phyloP scores from a whole-genome alignment of 2,888 invertebrate species.

The Drosophila quinaria region DNA sequence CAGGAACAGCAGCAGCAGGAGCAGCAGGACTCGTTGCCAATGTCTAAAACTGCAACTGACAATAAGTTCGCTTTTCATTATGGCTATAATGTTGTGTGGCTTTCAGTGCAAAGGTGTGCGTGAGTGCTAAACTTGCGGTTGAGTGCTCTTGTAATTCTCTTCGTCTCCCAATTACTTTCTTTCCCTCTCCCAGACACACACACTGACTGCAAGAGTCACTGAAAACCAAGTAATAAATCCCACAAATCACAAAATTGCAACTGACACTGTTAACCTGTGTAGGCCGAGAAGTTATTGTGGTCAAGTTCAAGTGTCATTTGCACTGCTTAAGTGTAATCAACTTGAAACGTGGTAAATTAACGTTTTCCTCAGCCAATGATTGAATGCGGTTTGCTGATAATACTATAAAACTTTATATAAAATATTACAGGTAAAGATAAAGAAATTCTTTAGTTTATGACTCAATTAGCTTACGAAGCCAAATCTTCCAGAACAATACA shows the following conservation, averaged over 20 bases:
- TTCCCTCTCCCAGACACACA: not conserved
- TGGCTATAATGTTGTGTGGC: slow-evolving; percentile 63
- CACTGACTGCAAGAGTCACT: not conserved
- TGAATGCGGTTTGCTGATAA: not conserved
- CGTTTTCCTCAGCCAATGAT: not conserved
- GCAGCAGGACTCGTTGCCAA: slow-evolving; percentile 14
- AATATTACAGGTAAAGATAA: no score
- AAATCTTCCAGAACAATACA: no score
- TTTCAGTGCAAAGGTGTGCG: slow-evolving; percentile 25
- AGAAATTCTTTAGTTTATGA: no score
- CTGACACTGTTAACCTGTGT: slow-evolving; percentile 10
- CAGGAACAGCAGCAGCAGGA: not conserved
- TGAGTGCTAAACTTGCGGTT: not conserved
- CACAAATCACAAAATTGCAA: slow-evolving; percentile 34
- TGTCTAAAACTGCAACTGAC: slow-evolving; percentile 41
- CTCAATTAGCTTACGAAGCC: no score
- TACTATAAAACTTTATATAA: not conserved
- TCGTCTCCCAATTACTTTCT: not conserved
- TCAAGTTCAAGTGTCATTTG: slow-evolving; percentile 14
- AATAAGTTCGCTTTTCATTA: slow-evolving; percentile 59
- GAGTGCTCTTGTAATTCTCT: slow-evolving; percentile 1
- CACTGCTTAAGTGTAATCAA: slow-evolving; percentile 15
- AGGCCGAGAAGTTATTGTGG: slow-evolving; percentile 21
- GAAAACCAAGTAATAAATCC: slow-evolving; percentile 26
- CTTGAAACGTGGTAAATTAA: not conserved